Base-by-base conservation (phyloP, 2,113 vertebrate species). In the Ciconia boyciana region DNA sequence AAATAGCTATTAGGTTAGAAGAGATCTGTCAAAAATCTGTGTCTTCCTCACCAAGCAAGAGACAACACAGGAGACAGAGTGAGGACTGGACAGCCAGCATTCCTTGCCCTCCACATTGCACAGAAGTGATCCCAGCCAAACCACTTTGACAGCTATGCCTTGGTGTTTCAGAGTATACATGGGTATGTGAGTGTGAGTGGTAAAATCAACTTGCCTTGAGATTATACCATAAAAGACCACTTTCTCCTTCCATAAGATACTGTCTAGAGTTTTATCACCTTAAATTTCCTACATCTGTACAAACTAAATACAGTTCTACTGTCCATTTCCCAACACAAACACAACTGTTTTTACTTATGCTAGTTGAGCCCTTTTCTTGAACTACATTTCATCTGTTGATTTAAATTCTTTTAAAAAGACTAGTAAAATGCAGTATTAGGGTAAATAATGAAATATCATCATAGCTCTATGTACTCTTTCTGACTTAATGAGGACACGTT, bases 141-240 rank as follows among this genome's bases (percentile, higher is more conserved):
- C 32, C 3, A 8, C 22, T 17, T 7, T 4, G 22, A 49, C 9
- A 70, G 17, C 4, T 17, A 10, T 0, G 3, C 21, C 58, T 39
- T 54, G 43, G 22, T 54, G 65, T 58, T 48, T 58, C 80, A 68
- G 29, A 78, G 16, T 2, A 11, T 20, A 54, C 0, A 0, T 16
- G 43, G 16, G 3, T 22, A 20, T 5, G 22, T 29, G 52, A 71
- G 16, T 14, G 9, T 14, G n/a, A 91, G 58, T 6, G 9, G 39
- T 18, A 69, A 89, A 69, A 82, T 44, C 60, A 64, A 44, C 2
- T 1, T 58, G 36, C 64, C 13, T 54, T 5, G 5, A 54, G 44
- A 74, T 79, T 54, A 44, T 86, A 54, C 14, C 8, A 39, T 22
- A 49, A 78, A 82, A 55, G 15, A 22, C 1, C 34, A n/a, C 5